Base-by-base conservation (phyloP, 2,113 vertebrate genomes). In the Siphamia tubifer region DNA sequence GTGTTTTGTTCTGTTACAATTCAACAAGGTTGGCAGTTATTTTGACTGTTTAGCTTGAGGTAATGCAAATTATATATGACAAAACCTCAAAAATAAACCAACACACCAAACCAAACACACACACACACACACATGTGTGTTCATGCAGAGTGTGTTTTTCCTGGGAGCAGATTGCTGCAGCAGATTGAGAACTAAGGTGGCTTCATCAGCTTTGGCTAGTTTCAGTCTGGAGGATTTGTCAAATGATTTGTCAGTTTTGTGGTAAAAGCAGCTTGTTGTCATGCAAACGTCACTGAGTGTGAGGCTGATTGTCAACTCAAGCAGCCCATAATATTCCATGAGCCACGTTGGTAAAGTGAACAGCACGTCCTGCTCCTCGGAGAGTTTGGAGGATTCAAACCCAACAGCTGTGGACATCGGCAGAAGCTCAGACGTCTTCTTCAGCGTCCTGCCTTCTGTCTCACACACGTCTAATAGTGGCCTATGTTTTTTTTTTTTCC, bases 181-280 rank as follows among this genome's bases (percentile, higher is more conserved):
- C 87, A 89, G 86, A 87, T 87, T 90, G 85, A 23, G 77, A 73
- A 64, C 81, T 28, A 54, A 72, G 76, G 75, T 78, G 78, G 74
- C 71, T 52, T 65, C 81, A 52, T 70, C 77, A 74, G 65, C 82
- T 83, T 77, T 88, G 73, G 81, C 52, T 44, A 79, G 63, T 79
- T 54, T 80, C 45, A 48, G 61, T 7, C 42, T 63, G 68, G 70
- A 45, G 47, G 74, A 88, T 88, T 85, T 87, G 85, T 85, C 55
- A 36, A 65, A 75, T 79, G 79, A 88, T 86, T 86, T 76, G 68
- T 61, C 60, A 82, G 43, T 68, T 68, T 70, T 74, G 43, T 38
- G 51, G n/a, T 53, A 68, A 69, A 53, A 42, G 25, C 53, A 47
- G 74, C 56, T 55, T 74, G 61, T 68, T 68, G 25, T 76, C 43